These are phyloP conservation scores for Microtus pennsylvanicus DNA, from an alignment of 2,113 vertebrate species.

Conservation along the genomic window DNA sequence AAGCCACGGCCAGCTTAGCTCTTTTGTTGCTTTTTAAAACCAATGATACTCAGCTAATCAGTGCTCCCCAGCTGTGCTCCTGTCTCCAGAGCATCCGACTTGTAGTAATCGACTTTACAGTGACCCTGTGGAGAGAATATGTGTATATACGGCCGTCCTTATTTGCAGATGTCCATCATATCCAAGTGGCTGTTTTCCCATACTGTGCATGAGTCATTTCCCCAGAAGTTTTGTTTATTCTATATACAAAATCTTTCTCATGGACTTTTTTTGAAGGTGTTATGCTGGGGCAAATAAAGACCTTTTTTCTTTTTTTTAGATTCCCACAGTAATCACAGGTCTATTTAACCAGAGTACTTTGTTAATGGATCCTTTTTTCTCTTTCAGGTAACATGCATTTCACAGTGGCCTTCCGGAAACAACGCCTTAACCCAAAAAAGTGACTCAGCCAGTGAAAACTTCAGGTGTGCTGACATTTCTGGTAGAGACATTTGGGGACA, in stretches of 20 bases:
- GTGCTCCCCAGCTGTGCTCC: constrained; percentile 5
- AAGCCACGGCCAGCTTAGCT: constrained; percentile 50
- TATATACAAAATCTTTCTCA: background rate
- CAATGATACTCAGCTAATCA: constrained; percentile 27
- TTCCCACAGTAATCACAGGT: constrained; percentile 25
- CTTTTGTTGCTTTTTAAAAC: constrained; percentile 58
- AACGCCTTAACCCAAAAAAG: constrained; percentile 79
- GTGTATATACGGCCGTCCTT: constrained; percentile 26
- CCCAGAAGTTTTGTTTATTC: background rate
- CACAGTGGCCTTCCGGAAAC: constrained; percentile 81
- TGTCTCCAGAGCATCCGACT: constrained; percentile 28
- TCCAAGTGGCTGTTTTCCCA: background rate
- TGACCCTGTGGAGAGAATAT: constrained; percentile 21
- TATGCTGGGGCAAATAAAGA: constrained; percentile 16
- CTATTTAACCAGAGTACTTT: constrained; percentile 52
- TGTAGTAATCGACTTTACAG: background rate
- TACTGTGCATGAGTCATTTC: constrained; percentile 38
- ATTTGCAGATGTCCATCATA: constrained; percentile 28
- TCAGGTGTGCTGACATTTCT: constrained; percentile 71
- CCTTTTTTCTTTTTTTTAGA: background rate
- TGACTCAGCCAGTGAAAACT: constrained; percentile 70
- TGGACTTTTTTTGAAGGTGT: background rate
- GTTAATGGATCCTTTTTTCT: constrained; percentile 66
- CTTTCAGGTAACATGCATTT: constrained; percentile 81
- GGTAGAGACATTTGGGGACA: constrained; percentile 42